A percentile compares a stretch with the other conserved stretches of the same genome.
Evolutionary conservation across 2,797 vertebrate species (phyloP).

Genomic region (Tapera naevia): DNA sequence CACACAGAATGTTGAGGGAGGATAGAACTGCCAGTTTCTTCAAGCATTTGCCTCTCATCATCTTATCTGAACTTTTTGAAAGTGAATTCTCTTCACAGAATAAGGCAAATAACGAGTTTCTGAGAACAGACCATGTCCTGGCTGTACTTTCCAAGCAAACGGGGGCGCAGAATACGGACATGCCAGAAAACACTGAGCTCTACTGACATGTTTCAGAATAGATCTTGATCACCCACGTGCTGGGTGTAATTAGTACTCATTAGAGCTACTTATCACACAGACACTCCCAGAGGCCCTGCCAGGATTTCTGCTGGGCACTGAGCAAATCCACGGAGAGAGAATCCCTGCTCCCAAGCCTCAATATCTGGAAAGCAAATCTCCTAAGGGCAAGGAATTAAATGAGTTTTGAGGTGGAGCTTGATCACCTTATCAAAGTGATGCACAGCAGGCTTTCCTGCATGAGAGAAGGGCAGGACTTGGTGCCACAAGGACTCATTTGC

Average conservation of each 20-base stretch:
- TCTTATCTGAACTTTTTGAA: background rate
- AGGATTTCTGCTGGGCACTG: constrained; percentile 2
- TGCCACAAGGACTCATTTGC: background rate
- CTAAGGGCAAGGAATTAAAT: background rate
- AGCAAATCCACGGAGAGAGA: background rate
- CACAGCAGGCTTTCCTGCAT: background rate
- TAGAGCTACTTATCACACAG: background rate
- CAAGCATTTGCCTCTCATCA: background rate
- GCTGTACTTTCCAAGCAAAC: background rate
- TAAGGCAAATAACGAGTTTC: background rate
- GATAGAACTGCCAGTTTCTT: background rate
- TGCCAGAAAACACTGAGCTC: background rate
- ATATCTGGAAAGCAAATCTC: background rate
- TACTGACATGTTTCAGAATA: background rate
- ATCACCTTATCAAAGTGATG: rapidly evolving
- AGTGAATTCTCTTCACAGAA: background rate
- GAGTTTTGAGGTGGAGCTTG: background rate
- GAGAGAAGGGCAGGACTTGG: background rate
- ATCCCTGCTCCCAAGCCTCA: background rate
- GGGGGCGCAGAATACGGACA: background rate
- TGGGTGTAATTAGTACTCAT: constrained; percentile 33
- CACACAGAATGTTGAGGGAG: background rate
- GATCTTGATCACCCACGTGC: background rate
- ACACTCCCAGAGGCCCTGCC: background rate
- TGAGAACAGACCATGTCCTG: background rate